These are phyloP conservation scores for Drosophila robusta DNA, from an alignment of 2,888 invertebrate species.

Conservation along the genomic window DNA sequence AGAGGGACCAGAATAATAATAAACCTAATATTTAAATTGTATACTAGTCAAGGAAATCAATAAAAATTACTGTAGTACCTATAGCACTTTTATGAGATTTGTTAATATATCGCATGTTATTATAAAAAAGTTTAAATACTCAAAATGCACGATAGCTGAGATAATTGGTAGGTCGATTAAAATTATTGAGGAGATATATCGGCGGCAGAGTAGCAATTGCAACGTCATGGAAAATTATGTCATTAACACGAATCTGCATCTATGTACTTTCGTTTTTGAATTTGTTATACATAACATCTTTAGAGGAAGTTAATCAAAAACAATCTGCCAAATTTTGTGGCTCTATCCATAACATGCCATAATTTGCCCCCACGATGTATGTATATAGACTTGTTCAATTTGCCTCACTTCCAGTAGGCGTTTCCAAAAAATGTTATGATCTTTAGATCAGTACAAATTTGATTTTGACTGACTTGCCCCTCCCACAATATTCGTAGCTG, in stretches of 20 bases:
- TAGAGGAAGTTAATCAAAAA: too few species aligned
- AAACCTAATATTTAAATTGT: neutral
- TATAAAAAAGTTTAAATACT: conserved; percentile 4
- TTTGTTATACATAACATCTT: too few species aligned
- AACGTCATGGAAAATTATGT: neutral
- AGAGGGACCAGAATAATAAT: conserved; percentile 85
- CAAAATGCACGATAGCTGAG: conserved; percentile 27
- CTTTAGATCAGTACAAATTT: too few species aligned
- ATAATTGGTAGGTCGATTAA: conserved; percentile 5
- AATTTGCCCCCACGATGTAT: too few species aligned
- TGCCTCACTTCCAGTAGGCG: too few species aligned
- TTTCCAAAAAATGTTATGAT: too few species aligned
- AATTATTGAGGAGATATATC: neutral
- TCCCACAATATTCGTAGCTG: too few species aligned
- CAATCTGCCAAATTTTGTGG: too few species aligned
- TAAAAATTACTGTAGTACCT: conserved; percentile 8
- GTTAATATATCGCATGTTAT: neutral
- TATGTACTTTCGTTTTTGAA: conserved; percentile 17
- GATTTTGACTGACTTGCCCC: too few species aligned
- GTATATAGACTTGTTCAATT: too few species aligned
- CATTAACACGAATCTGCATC: conserved; percentile 13
- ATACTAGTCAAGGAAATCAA: conserved; percentile 3
- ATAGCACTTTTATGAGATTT: neutral
- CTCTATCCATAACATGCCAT: too few species aligned
- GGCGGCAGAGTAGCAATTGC: neutral